These are phyloP conservation scores for Rhinopithecus roxellana DNA, from an alignment of 2,113 vertebrate genomes.

Conservation along the genomic window DNA sequence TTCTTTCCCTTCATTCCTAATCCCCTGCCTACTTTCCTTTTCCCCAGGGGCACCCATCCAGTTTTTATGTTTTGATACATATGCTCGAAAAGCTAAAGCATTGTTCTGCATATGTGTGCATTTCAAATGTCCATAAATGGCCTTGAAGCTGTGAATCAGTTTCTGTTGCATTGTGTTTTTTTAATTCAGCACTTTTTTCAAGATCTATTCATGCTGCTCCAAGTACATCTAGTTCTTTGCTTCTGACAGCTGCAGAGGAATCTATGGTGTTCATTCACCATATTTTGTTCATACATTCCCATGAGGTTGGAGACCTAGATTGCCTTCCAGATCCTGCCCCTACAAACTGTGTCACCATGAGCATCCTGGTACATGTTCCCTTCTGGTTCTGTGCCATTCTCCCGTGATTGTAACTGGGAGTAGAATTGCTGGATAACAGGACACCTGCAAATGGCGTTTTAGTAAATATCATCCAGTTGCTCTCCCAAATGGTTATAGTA, in stretches of 20 bases:
- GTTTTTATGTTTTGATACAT: background rate
- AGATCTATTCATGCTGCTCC: background rate
- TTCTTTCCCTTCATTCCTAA: background rate
- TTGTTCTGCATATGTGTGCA: background rate
- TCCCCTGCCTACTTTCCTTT: background rate
- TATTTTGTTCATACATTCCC: background rate
- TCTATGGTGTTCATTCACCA: background rate
- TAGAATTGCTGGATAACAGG: background rate
- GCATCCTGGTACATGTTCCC: background rate
- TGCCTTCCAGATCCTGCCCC: background rate
- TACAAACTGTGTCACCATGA: background rate
- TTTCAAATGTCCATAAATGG: constrained; percentile 41
- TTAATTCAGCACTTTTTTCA: background rate
- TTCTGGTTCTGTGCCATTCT: background rate
- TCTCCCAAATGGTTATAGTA: background rate
- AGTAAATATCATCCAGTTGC: background rate
- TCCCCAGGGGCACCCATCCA: background rate
- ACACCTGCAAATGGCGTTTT: background rate
- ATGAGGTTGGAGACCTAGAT: constrained; percentile 7
- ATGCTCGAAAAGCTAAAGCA: background rate
- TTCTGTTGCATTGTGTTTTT: constrained; percentile 9
- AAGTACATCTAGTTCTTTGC: background rate
- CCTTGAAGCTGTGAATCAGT: background rate
- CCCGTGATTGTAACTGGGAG: background rate
- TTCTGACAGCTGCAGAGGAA: background rate